A percentile compares a stretch with the other conserved stretches of the same genome.
phyloP scores from a whole-genome alignment of 2,888 invertebrate species.

The Drosophila anomalata region DNA sequence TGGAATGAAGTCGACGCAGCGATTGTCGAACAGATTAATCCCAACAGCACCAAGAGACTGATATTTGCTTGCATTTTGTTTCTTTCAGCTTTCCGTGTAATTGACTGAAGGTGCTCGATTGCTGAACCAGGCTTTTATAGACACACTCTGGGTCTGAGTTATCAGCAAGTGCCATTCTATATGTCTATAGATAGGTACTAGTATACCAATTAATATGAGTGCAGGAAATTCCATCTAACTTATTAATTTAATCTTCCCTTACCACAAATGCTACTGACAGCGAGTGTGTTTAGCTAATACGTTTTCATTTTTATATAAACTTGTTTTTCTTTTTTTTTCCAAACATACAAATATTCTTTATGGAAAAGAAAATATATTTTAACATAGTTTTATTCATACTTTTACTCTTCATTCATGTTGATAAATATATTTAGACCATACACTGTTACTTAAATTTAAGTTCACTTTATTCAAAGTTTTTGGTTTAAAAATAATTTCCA shows the following conservation, averaged over 20 bases:
- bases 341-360: no score
- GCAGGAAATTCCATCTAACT: not conserved
- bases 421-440: no score
- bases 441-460: no score
- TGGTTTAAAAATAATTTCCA: no score
- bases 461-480: no score
- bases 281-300: not conserved
- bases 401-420: no score
- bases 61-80: slow-evolving; percentile 34
- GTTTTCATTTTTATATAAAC: not conserved
- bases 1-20: slow-evolving; percentile 20
- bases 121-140: slow-evolving; percentile 43
- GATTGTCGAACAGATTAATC: slow-evolving; percentile 25
- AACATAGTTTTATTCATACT: no score
- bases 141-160: slow-evolving; percentile 11
- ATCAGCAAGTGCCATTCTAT: slow-evolving; percentile 16
- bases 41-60: slow-evolving; percentile 33
- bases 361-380: no score
- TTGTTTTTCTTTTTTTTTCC: no score
- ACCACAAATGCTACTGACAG: not conserved
- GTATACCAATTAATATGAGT: not conserved
- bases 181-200: not conserved
- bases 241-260: not conserved
- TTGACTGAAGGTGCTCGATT: slow-evolving; percentile 28
- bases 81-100: slow-evolving; percentile 1